Evolutionary conservation across 2,888 invertebrate genomes (phyloP).

Genomic region (Epinotia ramella): DNA sequence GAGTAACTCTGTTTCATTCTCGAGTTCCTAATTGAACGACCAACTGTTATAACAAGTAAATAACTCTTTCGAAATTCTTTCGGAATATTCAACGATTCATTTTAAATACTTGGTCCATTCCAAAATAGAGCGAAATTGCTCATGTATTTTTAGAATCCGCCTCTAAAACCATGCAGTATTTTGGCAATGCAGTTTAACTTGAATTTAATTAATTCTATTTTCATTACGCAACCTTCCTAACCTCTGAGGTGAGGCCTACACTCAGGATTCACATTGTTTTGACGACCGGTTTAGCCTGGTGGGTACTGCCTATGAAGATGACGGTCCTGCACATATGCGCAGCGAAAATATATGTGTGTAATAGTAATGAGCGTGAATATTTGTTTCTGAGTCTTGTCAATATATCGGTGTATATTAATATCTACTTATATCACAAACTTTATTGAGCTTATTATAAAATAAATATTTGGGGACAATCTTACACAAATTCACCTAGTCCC

Average conservation of each 20-base stretch:
- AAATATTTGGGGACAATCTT: too few species aligned
- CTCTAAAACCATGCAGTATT: background rate
- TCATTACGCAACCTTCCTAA: background rate
- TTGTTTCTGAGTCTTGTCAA: too few species aligned
- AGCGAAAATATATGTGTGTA: too few species aligned
- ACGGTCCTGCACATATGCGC: too few species aligned
- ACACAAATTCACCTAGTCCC: too few species aligned
- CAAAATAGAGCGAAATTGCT: background rate
- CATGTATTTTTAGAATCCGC: background rate
- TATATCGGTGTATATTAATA: too few species aligned
- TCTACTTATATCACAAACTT: too few species aligned
- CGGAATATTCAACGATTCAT: background rate
- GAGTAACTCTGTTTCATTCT: slow-evolving; percentile 13
- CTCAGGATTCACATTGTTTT: too few species aligned
- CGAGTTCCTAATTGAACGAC: slow-evolving; percentile 12
- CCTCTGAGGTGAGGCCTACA: background rate
- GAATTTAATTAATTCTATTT: background rate
- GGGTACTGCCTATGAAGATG: too few species aligned
- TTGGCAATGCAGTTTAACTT: background rate
- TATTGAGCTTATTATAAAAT: too few species aligned
- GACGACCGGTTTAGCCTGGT: too few species aligned
- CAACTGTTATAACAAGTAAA: slow-evolving; percentile 5
- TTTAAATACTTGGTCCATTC: background rate
- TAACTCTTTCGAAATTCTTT: background rate
- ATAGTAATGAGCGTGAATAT: too few species aligned